phyloP scores from a whole-genome alignment of 2,888 invertebrate species.

The Lagria hirta region DNA sequence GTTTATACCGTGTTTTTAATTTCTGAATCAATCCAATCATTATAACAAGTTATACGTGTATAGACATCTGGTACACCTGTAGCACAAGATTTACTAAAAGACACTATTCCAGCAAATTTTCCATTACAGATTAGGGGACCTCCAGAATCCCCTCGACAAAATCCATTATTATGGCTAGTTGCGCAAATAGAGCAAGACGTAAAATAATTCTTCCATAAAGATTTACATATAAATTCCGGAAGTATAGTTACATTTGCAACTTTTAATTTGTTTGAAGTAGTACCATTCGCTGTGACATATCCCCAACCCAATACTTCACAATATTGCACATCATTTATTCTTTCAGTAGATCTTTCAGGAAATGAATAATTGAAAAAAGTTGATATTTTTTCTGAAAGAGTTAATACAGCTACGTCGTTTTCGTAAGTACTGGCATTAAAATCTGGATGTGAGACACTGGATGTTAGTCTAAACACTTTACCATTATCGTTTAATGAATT shows the following conservation, averaged over 20 bases:
- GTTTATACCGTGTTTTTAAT: too few species aligned
- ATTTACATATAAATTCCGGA: slow-evolving; percentile 2
- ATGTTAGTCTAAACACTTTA: slow-evolving; percentile 1
- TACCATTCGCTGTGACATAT: slow-evolving; percentile 10
- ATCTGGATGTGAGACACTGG: slow-evolving; percentile 4
- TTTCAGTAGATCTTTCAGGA: slow-evolving; percentile 10
- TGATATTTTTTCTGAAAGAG: too few species aligned
- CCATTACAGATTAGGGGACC: slow-evolving; percentile 15
- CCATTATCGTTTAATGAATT: slow-evolving; percentile 11
- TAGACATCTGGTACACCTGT: slow-evolving; percentile 15
- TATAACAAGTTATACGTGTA: slow-evolving; percentile 6
- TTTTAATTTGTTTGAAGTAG: slow-evolving; percentile 14
- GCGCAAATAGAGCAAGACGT: slow-evolving; percentile 9
- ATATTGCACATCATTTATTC: too few species aligned
- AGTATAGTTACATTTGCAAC: slow-evolving; percentile 9
- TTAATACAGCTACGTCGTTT: slow-evolving; percentile 11
- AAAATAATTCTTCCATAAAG: slow-evolving; percentile 10
- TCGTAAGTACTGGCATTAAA: slow-evolving; percentile 1
- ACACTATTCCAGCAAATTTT: slow-evolving; percentile 14
- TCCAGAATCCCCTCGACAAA: slow-evolving; percentile 16
- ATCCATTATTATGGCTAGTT: slow-evolving; percentile 10
- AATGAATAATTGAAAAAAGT: too few species aligned
- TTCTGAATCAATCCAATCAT: slow-evolving; percentile 16
- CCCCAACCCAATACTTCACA: slow-evolving; percentile 18
- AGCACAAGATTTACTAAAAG: slow-evolving; percentile 17